Evolutionary conservation across 2,797 vertebrate species (phyloP).

Genomic region (Silurus aristotelis): DNA sequence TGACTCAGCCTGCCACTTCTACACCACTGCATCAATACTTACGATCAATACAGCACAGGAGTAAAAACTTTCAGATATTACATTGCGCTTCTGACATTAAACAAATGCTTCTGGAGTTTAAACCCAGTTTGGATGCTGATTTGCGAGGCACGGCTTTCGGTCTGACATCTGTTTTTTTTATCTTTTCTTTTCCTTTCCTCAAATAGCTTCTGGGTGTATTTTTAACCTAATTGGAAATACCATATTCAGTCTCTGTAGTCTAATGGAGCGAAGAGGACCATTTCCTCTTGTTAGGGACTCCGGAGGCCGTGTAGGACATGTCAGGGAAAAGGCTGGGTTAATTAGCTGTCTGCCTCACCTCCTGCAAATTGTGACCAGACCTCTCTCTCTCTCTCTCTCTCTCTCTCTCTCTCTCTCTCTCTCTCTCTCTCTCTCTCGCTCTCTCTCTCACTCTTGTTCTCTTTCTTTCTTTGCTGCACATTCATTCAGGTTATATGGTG

Average conservation of each 20-base stretch:
- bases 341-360: constrained; percentile 53
- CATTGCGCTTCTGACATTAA: background rate
- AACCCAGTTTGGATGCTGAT: constrained; percentile 10
- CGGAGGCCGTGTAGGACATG: constrained; percentile 50
- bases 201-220: constrained; percentile 33
- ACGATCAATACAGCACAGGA: constrained; percentile 63
- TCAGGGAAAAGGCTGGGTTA: constrained; percentile 54
- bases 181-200: background rate
- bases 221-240: constrained; percentile 34
- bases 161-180: constrained; percentile 19
- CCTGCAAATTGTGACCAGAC: constrained; percentile 56
- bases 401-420: constrained; percentile 28
- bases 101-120: background rate
- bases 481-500: constrained; percentile 36
- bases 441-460: background rate
- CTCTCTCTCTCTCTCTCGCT: constrained; percentile 23
- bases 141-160: constrained; percentile 5
- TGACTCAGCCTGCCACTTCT: constrained; percentile 62
- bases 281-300: constrained; percentile 49
- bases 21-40: constrained; percentile 61
- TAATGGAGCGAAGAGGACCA: constrained; percentile 33
- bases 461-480: too few species aligned
- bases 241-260: constrained; percentile 31
- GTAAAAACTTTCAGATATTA: constrained; percentile 40
- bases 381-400: constrained; percentile 9